Conservation (phyloP, 2,797 vertebrate genomes). For the Furcifer pardalis region DNA sequence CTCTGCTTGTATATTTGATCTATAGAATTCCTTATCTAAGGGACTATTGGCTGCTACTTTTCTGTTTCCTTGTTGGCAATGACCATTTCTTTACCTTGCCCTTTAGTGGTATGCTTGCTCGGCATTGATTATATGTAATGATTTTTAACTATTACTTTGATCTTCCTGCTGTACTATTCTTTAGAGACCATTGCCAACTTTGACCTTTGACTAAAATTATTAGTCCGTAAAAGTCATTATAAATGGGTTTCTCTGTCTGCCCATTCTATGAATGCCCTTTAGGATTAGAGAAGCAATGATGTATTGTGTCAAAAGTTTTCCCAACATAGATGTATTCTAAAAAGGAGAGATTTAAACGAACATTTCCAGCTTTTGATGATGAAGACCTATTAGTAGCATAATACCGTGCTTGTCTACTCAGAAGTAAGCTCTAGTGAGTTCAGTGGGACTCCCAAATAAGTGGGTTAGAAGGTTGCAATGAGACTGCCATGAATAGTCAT, state of each 20-base stretch:
- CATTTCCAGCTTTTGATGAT: conserved; percentile 64
- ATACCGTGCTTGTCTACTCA: background rate
- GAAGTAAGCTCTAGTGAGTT: background rate
- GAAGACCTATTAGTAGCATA: conserved; percentile 4
- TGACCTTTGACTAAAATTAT: conserved; percentile 65
- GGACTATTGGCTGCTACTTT: conserved; percentile 50
- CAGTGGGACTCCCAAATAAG: background rate
- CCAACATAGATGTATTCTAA: conserved; percentile 56
- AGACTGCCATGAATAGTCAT: conserved; percentile 35
- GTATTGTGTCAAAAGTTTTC: conserved; percentile 69
- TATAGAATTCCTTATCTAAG: background rate
- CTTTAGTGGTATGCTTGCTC: conserved; percentile 53
- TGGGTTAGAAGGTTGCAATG: background rate
- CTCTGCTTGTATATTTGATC: conserved; percentile 3
- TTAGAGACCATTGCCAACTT: conserved; percentile 53
- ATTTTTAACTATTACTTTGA: conserved; percentile 66
- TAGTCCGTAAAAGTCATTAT: conserved; percentile 56
- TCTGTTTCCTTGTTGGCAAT: conserved; percentile 64
- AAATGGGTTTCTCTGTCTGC: conserved; percentile 59
- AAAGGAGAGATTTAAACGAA: conserved; percentile 60
- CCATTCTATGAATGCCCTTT: conserved; percentile 68
- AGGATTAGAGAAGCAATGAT: conserved; percentile 67
- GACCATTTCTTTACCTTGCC: conserved; percentile 50
- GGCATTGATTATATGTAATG: conserved; percentile 60
- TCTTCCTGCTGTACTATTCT: conserved; percentile 61